Evolutionary conservation across 2,888 invertebrate genomes (phyloP).

Genomic region (Tenthredo amoena): DNA sequence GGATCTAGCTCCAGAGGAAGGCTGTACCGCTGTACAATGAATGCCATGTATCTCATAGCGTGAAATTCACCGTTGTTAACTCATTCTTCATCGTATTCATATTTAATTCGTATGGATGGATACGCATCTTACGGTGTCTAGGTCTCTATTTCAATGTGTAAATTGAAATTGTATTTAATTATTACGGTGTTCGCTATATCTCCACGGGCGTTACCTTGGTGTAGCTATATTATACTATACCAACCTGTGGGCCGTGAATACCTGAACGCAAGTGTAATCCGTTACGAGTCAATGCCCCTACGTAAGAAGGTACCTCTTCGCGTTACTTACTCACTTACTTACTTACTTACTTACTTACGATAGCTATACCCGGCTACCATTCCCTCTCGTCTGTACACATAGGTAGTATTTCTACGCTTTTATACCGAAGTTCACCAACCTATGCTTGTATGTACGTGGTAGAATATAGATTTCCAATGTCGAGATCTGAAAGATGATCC

Average conservation of each 20-base stretch:
- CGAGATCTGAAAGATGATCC: background rate
- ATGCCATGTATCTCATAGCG: background rate
- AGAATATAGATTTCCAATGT: background rate
- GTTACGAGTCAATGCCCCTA: constrained; percentile 74
- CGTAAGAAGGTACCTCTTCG: constrained; percentile 22
- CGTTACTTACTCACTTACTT: constrained; percentile 15
- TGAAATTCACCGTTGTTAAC: constrained; percentile 37
- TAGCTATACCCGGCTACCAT: background rate
- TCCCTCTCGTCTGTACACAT: constrained; percentile 13
- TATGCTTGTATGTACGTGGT: background rate
- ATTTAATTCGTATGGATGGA: background rate
- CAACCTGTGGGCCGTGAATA: constrained; percentile 61
- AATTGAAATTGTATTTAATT: constrained; percentile 45
- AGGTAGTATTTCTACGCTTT: background rate
- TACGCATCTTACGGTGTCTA: background rate
- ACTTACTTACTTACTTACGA: constrained; percentile 17
- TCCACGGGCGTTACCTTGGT: constrained; percentile 29
- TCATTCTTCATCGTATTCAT: constrained; percentile 2
- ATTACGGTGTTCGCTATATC: constrained; percentile 25
- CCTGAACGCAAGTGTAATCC: constrained; percentile 60
- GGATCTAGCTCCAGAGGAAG: no score
- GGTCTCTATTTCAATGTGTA: constrained; percentile 34
- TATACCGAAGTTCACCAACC: background rate
- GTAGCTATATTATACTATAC: constrained; percentile 24
- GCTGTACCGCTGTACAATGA: no score